phyloP scores from a whole-genome alignment of 2,797 vertebrate genomes.

The Gallinago stenura region DNA sequence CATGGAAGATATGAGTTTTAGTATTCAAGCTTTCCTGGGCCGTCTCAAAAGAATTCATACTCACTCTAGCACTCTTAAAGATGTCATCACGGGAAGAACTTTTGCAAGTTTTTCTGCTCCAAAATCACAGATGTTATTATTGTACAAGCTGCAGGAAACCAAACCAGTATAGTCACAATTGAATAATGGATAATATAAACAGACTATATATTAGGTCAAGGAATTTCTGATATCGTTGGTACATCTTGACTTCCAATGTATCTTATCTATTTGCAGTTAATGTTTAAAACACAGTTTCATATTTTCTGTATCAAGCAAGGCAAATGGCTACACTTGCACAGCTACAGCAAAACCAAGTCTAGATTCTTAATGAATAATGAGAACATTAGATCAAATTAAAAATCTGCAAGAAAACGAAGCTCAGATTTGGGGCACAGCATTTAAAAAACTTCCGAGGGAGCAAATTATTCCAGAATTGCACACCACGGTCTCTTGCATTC shows the following conservation, averaged over 20 bases:
- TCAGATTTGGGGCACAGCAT: not conserved
- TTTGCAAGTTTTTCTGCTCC: slow-evolving; percentile 89
- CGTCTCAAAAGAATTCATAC: slow-evolving; percentile 24
- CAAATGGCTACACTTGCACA: not conserved
- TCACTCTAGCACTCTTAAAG: slow-evolving; percentile 89
- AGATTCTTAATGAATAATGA: not conserved
- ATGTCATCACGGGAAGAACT: slow-evolving; percentile 85
- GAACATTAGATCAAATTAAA: not conserved
- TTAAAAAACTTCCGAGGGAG: not conserved
- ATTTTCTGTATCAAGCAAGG: not conserved
- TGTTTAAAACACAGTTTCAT: not conserved
- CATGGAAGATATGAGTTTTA: not conserved
- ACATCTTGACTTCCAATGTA: not conserved
- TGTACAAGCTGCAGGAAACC: slow-evolving; percentile 85
- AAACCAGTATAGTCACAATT: not conserved
- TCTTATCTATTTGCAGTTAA: not conserved
- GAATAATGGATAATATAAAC: not conserved
- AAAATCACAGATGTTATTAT: slow-evolving; percentile 88
- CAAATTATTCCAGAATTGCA: not conserved
- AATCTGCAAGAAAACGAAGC: not conserved
- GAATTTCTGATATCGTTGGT: not conserved
- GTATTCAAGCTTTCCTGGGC: not conserved
- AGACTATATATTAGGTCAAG: not conserved
- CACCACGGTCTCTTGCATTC: not conserved
- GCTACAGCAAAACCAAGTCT: not conserved